Base-by-base conservation (phyloP, 2,888 invertebrate species). In the Acrobasis suavella region DNA sequence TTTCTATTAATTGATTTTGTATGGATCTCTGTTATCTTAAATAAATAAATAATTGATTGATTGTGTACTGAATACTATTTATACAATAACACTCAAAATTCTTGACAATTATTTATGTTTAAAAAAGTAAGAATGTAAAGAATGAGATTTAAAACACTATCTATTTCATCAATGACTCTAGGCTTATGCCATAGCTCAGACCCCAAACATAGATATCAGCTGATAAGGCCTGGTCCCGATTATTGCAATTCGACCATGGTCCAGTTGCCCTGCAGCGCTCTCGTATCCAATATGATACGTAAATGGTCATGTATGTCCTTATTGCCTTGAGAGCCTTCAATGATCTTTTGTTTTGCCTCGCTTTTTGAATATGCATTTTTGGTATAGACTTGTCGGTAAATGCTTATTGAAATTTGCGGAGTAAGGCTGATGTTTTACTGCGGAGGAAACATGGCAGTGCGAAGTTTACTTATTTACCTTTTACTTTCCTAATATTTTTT, bases 241-340 rank as follows among this genome's bases (percentile, higher is more conserved):
- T 61, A 54, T 59, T 59, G 17, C 37, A 42, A 32, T 39, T 54
- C 54, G 61, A 46, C 61, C 61, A 46, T 61, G 61, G 46, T 61
- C 61, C 46, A 61, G 54, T 54, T 61, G 38, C 50, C 37, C 50
- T 51, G 32, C 32, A 15, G 12, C 50, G 59, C 39, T 50, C 59
- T 60, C 16, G 37, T 15, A 37, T 50, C 16, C 42, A 56, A 56
- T 56, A 56, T 56, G 17, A 56, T 22, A 56, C 56, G 42, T 46
- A 56, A 56, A 17, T 56, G 56, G 56, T 42, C 56, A 56, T 56
- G 56, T 22, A 56, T 56, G 42, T 56, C 56, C 42, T 56, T 16
- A 46, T 16, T 17, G 56, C 56, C 46, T 56, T 46, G 56, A 42
- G 10, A 46, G 46, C 42, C 17, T 56, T 56, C 14, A 56, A 56